These are phyloP conservation scores for Apocrypta bakeri DNA, from an alignment of 1,140 invertebrate genomes.

Conservation along the genomic window DNA sequence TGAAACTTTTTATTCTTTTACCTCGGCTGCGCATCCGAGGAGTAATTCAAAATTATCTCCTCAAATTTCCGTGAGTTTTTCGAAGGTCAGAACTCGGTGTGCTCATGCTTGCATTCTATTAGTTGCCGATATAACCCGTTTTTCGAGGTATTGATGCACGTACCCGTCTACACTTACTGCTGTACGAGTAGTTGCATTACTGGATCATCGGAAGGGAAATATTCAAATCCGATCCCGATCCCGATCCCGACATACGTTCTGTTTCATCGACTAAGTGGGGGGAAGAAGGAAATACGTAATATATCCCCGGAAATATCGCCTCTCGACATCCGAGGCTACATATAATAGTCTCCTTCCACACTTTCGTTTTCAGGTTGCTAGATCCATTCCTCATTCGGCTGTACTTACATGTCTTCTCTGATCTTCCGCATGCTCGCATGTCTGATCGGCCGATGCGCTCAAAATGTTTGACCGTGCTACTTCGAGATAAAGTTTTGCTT, in stretches of 20 bases:
- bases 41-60: constrained; percentile 37
- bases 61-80: background rate
- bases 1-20: constrained; percentile 15
- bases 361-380: constrained; percentile 30
- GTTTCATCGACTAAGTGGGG: background rate
- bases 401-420: background rate
- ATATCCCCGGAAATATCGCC: constrained; percentile 20
- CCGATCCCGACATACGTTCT: background rate
- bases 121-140: background rate
- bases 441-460: background rate
- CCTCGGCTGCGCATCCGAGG: background rate
- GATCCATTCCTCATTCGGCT: background rate
- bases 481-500: constrained; percentile 35
- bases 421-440: no score
- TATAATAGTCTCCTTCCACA: background rate
- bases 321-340: constrained; percentile 3
- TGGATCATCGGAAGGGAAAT: constrained; percentile 22
- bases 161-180: no score
- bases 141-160: background rate
- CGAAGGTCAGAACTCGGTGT: constrained; percentile 42
- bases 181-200: no score
- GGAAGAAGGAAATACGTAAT: constrained; percentile 11
- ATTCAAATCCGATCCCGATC: constrained; percentile 29
- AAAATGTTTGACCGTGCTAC: constrained; percentile 38
- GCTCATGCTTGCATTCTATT: no score